Evolutionary conservation across 2,113 vertebrate species (phyloP).

Genomic region (Otocyon megalotis): DNA sequence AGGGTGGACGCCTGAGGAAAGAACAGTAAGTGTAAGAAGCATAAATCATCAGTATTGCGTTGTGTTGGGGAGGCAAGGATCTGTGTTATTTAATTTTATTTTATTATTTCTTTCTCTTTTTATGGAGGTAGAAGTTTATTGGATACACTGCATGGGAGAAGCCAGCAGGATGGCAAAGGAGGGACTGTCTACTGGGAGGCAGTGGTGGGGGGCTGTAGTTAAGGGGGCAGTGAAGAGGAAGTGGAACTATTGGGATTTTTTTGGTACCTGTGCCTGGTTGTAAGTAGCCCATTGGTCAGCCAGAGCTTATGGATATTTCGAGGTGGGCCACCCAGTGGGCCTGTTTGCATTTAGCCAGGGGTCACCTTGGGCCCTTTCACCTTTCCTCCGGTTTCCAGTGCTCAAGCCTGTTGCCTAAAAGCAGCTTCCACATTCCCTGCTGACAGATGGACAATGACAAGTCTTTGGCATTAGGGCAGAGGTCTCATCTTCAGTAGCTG

Average conservation of each 20-base stretch:
- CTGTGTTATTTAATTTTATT: neutral
- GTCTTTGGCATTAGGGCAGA: neutral
- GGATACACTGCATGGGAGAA: neutral
- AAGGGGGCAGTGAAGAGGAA: neutral
- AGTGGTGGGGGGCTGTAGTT: neutral
- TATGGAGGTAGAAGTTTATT: neutral
- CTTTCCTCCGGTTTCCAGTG: neutral
- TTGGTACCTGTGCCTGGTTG: neutral
- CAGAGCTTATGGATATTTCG: neutral
- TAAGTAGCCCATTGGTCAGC: neutral
- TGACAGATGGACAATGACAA: neutral
- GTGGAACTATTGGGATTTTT: neutral
- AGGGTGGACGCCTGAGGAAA: neutral
- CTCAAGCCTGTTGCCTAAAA: neutral
- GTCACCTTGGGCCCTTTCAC: neutral
- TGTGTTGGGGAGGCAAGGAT: neutral
- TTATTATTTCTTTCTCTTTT: neutral
- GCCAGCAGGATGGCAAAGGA: neutral
- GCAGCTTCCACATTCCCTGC: neutral
- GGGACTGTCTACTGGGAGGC: neutral
- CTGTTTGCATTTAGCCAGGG: neutral
- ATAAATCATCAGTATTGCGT: neutral
- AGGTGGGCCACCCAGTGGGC: neutral
- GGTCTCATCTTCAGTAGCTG: neutral
- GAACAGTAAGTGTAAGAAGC: neutral